Evolutionary conservation across 2,113 vertebrate genomes (phyloP).

Genomic region (Trichomycterus rosablanca): DNA sequence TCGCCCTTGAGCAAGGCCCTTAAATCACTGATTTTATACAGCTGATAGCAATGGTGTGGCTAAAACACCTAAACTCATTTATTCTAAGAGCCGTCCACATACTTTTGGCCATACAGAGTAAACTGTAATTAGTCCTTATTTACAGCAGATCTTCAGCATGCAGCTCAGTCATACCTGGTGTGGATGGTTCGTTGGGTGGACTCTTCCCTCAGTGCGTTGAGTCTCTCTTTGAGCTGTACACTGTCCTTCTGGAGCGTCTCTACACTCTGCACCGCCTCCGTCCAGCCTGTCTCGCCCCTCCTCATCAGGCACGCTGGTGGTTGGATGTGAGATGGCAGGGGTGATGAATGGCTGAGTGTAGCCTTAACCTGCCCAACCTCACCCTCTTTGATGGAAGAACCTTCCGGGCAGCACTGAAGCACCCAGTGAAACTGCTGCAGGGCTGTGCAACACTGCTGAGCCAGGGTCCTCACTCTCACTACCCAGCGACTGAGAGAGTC

Average conservation of each 20-base stretch:
- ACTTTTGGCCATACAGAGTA: not conserved
- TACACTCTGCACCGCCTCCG: slow-evolving; percentile 57
- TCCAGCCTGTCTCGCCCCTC: slow-evolving; percentile 74
- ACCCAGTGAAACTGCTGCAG: slow-evolving; percentile 83
- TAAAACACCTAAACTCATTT: too few species aligned
- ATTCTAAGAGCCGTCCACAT: too few species aligned
- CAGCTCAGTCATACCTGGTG: slow-evolving; percentile 76
- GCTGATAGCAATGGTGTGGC: too few species aligned
- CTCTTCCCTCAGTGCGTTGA: slow-evolving; percentile 68
- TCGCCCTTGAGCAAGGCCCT: too few species aligned
- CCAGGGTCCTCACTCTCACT: slow-evolving; percentile 66
- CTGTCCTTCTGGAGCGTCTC: slow-evolving; percentile 58
- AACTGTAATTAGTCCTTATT: too few species aligned
- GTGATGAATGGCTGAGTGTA: slow-evolving; percentile 72
- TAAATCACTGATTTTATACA: too few species aligned
- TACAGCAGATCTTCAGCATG: too few species aligned
- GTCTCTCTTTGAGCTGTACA: slow-evolving; percentile 64
- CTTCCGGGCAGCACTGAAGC: slow-evolving; percentile 82
- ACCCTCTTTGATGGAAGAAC: slow-evolving; percentile 46
- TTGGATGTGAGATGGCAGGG: slow-evolving; percentile 68
- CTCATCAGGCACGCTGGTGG: slow-evolving; percentile 77
- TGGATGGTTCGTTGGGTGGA: slow-evolving; percentile 68
- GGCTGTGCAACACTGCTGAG: slow-evolving; percentile 73
- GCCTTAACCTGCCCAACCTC: slow-evolving; percentile 38
- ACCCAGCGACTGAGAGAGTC: slow-evolving; percentile 70